Evolutionary conservation across 2,888 invertebrate genomes (phyloP).

Genomic region (Axea sp.): DNA sequence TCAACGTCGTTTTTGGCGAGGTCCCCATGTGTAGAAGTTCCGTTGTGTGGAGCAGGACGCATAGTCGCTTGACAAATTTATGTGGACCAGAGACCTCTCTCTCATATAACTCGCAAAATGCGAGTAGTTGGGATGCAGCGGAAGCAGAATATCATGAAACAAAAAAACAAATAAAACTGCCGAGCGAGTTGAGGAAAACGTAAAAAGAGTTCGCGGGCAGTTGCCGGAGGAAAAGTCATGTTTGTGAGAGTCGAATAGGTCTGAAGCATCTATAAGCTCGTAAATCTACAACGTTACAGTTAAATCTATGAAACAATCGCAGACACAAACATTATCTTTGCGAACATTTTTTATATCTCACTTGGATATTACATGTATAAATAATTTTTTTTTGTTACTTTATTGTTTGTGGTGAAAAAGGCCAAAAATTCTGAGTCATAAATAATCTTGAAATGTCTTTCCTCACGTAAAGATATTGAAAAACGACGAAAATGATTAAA

Average conservation of each 20-base stretch:
- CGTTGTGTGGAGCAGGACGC: constrained; percentile 49
- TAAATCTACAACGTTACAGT: constrained; percentile 70
- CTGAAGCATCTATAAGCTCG: constrained; percentile 77
- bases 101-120: constrained; percentile 64
- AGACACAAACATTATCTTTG: too few relatives aligned
- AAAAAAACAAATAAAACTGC: constrained; percentile 66
- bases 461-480: too few relatives aligned
- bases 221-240: constrained; percentile 44
- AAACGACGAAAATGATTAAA: too few relatives aligned
- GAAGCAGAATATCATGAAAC: constrained; percentile 65
- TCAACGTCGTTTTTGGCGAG: constrained; percentile 56
- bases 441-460: too few relatives aligned
- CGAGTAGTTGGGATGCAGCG: constrained; percentile 51
- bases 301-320: constrained; percentile 69
- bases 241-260: constrained; percentile 52
- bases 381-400: too few relatives aligned
- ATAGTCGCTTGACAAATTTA: constrained; percentile 69
- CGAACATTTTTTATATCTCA: constrained; percentile 28
- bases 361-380: not conserved
- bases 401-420: too few relatives aligned
- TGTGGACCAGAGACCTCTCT: constrained; percentile 70
- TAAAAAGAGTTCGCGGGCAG: constrained; percentile 58
- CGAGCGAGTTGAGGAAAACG: constrained; percentile 53
- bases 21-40: constrained; percentile 43
- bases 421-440: too few relatives aligned